Evolutionary conservation across 2,888 invertebrate species (phyloP), one percentile per base, ranked within the genome.

Genomic region (Bembecia ichneumoniformis): DNA sequence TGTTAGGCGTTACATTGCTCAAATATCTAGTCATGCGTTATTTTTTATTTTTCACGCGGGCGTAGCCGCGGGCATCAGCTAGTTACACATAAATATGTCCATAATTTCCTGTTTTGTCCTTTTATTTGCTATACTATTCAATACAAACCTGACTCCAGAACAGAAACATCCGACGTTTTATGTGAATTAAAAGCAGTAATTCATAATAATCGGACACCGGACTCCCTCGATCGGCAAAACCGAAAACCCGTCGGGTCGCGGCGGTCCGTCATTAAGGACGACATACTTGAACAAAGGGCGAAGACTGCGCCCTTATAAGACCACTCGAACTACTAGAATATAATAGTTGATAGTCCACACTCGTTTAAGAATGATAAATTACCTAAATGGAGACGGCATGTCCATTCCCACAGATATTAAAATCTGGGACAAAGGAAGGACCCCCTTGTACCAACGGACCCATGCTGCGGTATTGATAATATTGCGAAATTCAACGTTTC

Each of bases 381-480:
- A 79, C 80, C 77, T 66, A 83, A 82, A 82, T 82, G 82, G 81
- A 83, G 72, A 79, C 78, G 82, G 82, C 77, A 81, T 82, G 86
- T 84, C 82, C 77, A 84, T 87, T 87, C 87, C 87, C 87, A 87
- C 87, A 86, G 84, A 87, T 87, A 87, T 87, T 87, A 87, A 81
- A 84, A 71, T 64, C 70, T 62, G 61, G 77, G 71, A 82, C 82
- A 84, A 86, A 76, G 62, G 73, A 69, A 52, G 67, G 72, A 73
- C 75, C 82, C 84, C 77, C 67, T 67, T 68, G 68, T 71, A 67
- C 63, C 59, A 14, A 53, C 64, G 80, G 78, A 71, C 76, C 77
- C 86, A 83, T 74, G 86, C 83, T 78, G 86, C 58, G 87, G 71
- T 73, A 83, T 84, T 79, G 78, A 86, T 74, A 78, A 81, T 80